Percentiles rank a stretch among this genome's conserved stretches.
phyloP scores from a whole-genome alignment of 1,140 invertebrate genomes.

The Diuraphis noxia region DNA sequence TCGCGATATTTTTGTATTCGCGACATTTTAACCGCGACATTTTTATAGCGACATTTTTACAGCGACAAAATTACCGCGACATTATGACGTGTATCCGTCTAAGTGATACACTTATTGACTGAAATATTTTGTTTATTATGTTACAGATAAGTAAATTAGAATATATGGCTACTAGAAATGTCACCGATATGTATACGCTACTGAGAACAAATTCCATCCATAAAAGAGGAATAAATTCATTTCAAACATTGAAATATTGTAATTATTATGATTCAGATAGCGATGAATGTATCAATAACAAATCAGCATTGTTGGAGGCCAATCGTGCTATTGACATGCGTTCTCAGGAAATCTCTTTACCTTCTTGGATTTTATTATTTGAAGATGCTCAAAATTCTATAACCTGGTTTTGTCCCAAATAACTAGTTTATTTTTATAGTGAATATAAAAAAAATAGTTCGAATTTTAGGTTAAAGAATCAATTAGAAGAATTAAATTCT shows the following conservation, averaged over 20 bases:
- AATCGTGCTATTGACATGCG: conserved; percentile 63
- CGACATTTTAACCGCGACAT: no score
- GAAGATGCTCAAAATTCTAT: conserved; percentile 86
- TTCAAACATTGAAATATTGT: conserved; percentile 64
- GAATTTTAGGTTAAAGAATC: conserved; percentile 66
- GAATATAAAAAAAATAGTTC: not conserved
- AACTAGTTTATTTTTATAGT: not conserved
- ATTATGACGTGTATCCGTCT: no score
- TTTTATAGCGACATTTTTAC: no score
- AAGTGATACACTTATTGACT: no score
- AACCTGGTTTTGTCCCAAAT: conserved; percentile 62
- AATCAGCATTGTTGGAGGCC: conserved; percentile 70
- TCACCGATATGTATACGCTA: conserved; percentile 87
- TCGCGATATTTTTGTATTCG: no score
- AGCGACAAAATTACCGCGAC: no score
- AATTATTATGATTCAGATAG: conserved; percentile 35
- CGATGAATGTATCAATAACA: conserved; percentile 58
- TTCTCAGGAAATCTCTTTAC: conserved; percentile 65
- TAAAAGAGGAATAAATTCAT: conserved; percentile 83
- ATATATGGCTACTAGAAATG: conserved; percentile 50
- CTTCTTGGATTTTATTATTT: conserved; percentile 80
- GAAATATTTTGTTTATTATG: not conserved
- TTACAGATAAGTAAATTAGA: not conserved
- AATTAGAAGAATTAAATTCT: conserved; percentile 78
- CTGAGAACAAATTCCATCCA: conserved; percentile 95